phyloP scores from a whole-genome alignment of 2,113 vertebrate species.

The Indicator maculatus region DNA sequence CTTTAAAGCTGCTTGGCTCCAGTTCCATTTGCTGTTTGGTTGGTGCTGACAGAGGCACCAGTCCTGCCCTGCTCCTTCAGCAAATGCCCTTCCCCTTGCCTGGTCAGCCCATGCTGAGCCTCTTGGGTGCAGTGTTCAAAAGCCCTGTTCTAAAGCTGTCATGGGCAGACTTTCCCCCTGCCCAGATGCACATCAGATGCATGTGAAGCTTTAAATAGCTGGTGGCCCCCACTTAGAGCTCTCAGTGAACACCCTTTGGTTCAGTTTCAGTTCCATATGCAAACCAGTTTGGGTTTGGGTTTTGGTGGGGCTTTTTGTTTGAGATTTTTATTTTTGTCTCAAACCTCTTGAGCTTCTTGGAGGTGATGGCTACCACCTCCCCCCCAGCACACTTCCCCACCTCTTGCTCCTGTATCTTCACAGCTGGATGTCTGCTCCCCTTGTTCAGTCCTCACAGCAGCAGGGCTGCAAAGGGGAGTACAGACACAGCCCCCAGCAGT shows the following conservation, averaged over 20 bases:
- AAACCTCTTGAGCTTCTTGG: neutral
- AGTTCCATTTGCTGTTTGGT: neutral
- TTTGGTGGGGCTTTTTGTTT: too few species aligned
- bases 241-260: neutral
- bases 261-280: neutral
- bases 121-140: neutral
- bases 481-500: rapidly evolving
- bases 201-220: conserved; percentile 22
- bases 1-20: neutral
- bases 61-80: neutral
- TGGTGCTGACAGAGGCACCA: neutral
- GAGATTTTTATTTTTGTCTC: neutral
- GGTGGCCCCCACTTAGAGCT: neutral
- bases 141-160: neutral
- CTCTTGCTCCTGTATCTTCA: neutral
- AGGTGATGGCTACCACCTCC: neutral
- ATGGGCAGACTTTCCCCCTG: neutral
- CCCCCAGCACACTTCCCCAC: rapidly evolving
- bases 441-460: neutral
- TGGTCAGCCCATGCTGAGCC: neutral
- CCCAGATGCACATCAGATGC: conserved; percentile 10
- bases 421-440: neutral
- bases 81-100: neutral
- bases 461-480: neutral
- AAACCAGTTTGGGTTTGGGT: neutral